Conservation (phyloP, 2,888 invertebrate genomes). For the Craniophora ligustri region DNA sequence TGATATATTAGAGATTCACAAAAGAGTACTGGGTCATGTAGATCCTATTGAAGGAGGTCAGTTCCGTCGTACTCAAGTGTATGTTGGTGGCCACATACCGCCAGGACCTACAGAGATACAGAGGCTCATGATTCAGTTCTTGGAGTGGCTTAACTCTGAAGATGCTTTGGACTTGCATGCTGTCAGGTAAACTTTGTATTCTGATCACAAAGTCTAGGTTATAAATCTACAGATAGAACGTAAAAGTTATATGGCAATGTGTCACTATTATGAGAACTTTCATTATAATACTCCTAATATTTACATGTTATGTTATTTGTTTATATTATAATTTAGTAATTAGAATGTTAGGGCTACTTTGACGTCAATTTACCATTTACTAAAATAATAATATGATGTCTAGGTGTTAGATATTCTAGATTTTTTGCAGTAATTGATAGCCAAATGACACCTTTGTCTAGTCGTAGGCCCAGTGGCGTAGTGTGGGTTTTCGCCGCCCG, state of each 20-base stretch:
- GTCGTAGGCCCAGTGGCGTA: no score
- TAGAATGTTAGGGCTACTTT: no score
- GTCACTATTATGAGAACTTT: constrained; percentile 2
- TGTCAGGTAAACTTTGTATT: constrained; percentile 88
- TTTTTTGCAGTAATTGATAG: no score
- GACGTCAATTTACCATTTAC: no score
- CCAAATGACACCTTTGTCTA: no score
- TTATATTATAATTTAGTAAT: no score
- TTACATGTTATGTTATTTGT: background rate
- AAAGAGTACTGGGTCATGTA: constrained; percentile 97
- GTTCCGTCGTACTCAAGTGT: constrained; percentile 96
- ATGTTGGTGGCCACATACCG: constrained; percentile 98
- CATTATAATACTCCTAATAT: background rate
- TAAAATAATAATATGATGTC: no score
- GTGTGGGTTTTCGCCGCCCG: no score
- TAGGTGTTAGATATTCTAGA: no score
- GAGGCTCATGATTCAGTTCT: constrained; percentile 94
- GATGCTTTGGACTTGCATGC: constrained; percentile 96
- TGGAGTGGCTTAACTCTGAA: constrained; percentile 97
- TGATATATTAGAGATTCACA: constrained; percentile 97
- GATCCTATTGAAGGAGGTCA: constrained; percentile 97
- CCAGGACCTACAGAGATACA: constrained; percentile 95
- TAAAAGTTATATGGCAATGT: constrained; percentile 3
- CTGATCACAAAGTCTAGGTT: background rate
- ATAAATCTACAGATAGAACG: constrained; percentile 6